These are phyloP conservation scores for Catostomus latipinnis DNA, from an alignment of 2,797 vertebrate species.

Conservation along the genomic window DNA sequence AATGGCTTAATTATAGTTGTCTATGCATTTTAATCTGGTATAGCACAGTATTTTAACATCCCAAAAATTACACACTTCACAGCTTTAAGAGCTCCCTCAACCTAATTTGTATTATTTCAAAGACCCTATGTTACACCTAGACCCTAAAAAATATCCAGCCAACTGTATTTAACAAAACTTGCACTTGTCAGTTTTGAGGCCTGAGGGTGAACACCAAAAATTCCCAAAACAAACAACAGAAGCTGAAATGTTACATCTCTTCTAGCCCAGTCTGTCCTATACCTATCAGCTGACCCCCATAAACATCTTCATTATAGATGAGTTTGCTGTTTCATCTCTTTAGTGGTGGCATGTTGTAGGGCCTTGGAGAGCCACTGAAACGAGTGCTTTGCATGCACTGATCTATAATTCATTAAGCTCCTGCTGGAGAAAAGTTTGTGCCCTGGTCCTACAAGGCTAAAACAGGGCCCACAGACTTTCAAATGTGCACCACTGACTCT, in stretches of 20 bases:
- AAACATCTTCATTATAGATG: conserved; percentile 74
- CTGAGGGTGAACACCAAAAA: conserved; percentile 50
- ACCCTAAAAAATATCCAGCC: background rate
- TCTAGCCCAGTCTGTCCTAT: conserved; percentile 33
- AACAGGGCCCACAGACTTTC: conserved; percentile 44
- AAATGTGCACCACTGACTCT: conserved; percentile 42
- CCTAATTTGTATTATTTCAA: background rate
- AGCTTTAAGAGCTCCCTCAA: background rate
- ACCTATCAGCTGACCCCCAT: conserved; percentile 55
- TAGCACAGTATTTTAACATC: no score
- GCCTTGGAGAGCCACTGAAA: conserved; percentile 64
- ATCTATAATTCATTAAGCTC: conserved; percentile 77
- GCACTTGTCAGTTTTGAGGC: conserved; percentile 26
- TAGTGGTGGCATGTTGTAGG: conserved; percentile 54
- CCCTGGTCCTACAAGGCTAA: conserved; percentile 59
- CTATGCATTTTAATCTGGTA: no score
- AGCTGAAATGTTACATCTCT: conserved; percentile 30
- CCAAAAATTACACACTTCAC: background rate
- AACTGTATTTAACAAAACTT: conserved; percentile 21
- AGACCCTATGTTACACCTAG: background rate
- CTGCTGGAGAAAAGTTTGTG: conserved; percentile 63
- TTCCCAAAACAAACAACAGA: conserved; percentile 35
- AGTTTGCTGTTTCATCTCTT: conserved; percentile 61
- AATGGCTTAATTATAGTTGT: no score
- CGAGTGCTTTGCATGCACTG: conserved; percentile 62